A percentile compares a stretch with the other conserved stretches of the same genome.
Evolutionary conservation across 2,797 vertebrate species (phyloP).

Genomic region (Etheostoma perlongum): DNA sequence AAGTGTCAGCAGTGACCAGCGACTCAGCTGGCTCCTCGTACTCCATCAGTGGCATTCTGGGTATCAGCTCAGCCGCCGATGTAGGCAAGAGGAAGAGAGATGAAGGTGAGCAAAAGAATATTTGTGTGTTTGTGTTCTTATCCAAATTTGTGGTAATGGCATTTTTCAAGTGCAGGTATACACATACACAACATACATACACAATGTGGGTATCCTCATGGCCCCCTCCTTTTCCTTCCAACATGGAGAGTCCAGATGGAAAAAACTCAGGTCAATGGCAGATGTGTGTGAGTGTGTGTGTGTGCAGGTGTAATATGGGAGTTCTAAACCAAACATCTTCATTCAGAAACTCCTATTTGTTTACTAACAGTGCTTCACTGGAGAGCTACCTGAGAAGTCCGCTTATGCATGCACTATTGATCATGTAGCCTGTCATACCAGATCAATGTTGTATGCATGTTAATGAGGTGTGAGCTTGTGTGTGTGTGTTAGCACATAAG

Average conservation of each 20-base stretch:
- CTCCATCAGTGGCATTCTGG: conserved; percentile 98
- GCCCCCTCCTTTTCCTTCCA: conserved; percentile 13
- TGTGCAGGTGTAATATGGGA: conserved; percentile 22
- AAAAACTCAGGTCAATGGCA: conserved; percentile 63
- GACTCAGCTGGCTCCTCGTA: conserved; percentile 97
- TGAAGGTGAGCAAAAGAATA: conserved; percentile 86
- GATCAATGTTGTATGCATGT: conserved; percentile 69
- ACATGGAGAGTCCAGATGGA: conserved; percentile 59
- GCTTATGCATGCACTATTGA: conserved; percentile 77
- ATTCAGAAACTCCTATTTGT: conserved; percentile 76
- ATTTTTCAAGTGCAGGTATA: conserved; percentile 10
- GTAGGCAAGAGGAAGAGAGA: conserved; percentile 97
- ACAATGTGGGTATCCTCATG: conserved; percentile 10
- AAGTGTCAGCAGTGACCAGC: conserved; percentile 94
- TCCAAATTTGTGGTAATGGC: not conserved
- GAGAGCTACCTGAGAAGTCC: conserved; percentile 53
- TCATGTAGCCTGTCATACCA: conserved; percentile 61
- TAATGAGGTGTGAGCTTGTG: conserved; percentile 42
- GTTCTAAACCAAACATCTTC: conserved; percentile 83
- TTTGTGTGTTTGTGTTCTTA: conserved; percentile 16
- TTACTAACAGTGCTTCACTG: conserved; percentile 54
- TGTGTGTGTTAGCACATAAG: not conserved
- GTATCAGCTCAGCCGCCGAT: conserved; percentile 93
- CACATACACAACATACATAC: conserved; percentile 31
- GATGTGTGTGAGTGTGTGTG: conserved; percentile 37